Percentiles rank a stretch among this genome's conserved stretches.
Conservation (phyloP, 2,888 invertebrate genomes). For the Trisateles emortualis region DNA sequence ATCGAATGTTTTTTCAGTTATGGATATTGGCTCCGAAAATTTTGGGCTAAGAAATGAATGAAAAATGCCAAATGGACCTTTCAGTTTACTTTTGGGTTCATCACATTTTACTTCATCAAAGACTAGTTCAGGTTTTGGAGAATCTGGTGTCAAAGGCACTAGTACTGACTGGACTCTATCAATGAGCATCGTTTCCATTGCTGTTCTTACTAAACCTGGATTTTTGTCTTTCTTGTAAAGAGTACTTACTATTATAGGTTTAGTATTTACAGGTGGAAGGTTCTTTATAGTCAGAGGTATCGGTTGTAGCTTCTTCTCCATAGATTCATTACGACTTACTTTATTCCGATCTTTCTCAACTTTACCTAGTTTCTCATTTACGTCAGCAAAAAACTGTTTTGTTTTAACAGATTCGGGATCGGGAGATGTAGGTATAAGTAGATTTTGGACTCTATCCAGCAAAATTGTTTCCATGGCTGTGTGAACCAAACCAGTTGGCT, state of each 20-base stretch:
- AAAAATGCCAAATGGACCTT: constrained; percentile 30
- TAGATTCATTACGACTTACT: constrained; percentile 24
- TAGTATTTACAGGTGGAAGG: constrained; percentile 32
- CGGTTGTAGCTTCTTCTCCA: constrained; percentile 36
- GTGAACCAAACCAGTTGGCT: constrained; percentile 76
- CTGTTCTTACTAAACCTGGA: constrained; percentile 65
- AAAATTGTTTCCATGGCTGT: constrained; percentile 87
- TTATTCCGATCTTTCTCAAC: constrained; percentile 63
- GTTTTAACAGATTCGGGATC: constrained; percentile 58
- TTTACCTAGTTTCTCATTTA: constrained; percentile 71
- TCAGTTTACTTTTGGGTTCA: constrained; percentile 19
- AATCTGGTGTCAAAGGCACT: constrained; percentile 37
- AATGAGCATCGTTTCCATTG: constrained; percentile 81
- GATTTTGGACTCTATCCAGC: constrained; percentile 82
- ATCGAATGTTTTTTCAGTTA: constrained; percentile 30
- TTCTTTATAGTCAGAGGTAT: constrained; percentile 23
- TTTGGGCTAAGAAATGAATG: constrained; percentile 36
- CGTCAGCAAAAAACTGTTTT: constrained; percentile 75
- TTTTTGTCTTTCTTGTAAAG: constrained; percentile 30
- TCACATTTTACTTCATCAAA: constrained; percentile 23
- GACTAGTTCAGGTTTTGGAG: constrained; percentile 25
- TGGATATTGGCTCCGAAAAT: constrained; percentile 27
- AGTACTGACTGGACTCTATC: constrained; percentile 72
- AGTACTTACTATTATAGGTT: constrained; percentile 35
- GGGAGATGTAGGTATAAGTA: constrained; percentile 75